phyloP scores from a whole-genome alignment of 2,888 invertebrate genomes.

The Phalera bucephala region DNA sequence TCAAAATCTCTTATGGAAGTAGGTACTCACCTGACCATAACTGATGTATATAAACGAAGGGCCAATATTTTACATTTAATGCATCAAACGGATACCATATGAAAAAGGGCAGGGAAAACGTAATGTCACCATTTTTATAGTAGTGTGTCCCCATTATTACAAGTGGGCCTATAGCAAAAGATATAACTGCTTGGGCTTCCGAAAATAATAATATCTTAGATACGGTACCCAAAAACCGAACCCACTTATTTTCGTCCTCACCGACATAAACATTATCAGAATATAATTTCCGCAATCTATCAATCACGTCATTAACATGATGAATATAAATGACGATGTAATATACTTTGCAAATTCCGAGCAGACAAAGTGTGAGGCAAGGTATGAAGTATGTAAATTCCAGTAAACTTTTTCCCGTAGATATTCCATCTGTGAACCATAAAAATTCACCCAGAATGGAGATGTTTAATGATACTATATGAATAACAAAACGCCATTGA shows the following conservation, averaged over 20 bases:
- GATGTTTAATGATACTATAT: conserved; percentile 21
- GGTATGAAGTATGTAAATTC: conserved; percentile 43
- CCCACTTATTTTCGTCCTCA: conserved; percentile 15
- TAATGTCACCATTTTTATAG: conserved; percentile 33
- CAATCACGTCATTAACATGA: conserved; percentile 33
- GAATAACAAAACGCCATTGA: conserved; percentile 31
- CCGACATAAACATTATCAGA: conserved; percentile 1
- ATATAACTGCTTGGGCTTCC: conserved; percentile 12
- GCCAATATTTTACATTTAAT: conserved; percentile 35
- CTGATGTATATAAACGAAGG: conserved; percentile 40
- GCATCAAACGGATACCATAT: conserved; percentile 52
- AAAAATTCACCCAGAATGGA: conserved; percentile 24
- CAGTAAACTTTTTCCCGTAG: conserved; percentile 24
- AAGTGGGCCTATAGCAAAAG: conserved; percentile 39
- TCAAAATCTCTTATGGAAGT: no score
- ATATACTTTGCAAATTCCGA: conserved; percentile 40
- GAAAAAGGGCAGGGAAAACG: conserved; percentile 41
- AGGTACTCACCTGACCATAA: conserved; percentile 42
- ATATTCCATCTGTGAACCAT: conserved; percentile 29
- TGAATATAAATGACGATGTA: conserved; percentile 34
- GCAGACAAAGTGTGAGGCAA: conserved; percentile 35
- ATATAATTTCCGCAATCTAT: conserved; percentile 26
- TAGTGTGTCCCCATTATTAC: conserved; percentile 32
- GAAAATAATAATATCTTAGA: conserved; percentile 22
- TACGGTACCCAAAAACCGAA: conserved; percentile 24